Conservation (phyloP, 2,888 invertebrate genomes). For the Euplexia lucipara region DNA sequence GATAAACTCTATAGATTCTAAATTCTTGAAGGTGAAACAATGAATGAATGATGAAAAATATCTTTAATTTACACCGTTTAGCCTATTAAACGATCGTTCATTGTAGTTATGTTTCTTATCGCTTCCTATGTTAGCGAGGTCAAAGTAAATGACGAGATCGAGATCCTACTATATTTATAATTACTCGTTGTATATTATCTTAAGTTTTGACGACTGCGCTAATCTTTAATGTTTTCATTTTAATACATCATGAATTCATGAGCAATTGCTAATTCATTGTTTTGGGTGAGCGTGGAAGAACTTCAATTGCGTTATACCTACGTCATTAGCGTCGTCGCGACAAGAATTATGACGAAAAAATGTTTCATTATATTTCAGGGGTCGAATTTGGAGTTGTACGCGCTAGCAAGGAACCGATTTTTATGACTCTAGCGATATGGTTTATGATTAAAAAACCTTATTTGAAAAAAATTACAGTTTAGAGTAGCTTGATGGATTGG, state of each 20-base stretch:
- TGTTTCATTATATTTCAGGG: too few relatives aligned
- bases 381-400: too few relatives aligned
- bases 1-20: too few relatives aligned
- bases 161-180: conserved; percentile 30
- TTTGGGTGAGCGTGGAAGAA: background rate
- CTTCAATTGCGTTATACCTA: background rate
- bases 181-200: conserved; percentile 32
- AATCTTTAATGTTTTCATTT: conserved; percentile 12
- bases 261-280: conserved; percentile 3
- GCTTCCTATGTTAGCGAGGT: conserved; percentile 47
- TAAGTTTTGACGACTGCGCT: conserved; percentile 10
- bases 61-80: conserved; percentile 1
- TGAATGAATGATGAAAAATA: conserved; percentile 6
- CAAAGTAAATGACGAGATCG: conserved; percentile 45
- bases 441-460: too few relatives aligned
- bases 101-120: conserved; percentile 46
- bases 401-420: too few relatives aligned
- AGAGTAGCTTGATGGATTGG: too few relatives aligned
- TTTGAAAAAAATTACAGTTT: too few relatives aligned
- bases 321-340: too few relatives aligned
- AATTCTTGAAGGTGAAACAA: background rate
- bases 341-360: too few relatives aligned
- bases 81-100: conserved; percentile 11
- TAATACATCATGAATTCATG: too few relatives aligned
- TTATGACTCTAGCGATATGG: background rate